phyloP scores from a whole-genome alignment of 2,888 invertebrate species.

The Glyphotaelius pellucidus region DNA sequence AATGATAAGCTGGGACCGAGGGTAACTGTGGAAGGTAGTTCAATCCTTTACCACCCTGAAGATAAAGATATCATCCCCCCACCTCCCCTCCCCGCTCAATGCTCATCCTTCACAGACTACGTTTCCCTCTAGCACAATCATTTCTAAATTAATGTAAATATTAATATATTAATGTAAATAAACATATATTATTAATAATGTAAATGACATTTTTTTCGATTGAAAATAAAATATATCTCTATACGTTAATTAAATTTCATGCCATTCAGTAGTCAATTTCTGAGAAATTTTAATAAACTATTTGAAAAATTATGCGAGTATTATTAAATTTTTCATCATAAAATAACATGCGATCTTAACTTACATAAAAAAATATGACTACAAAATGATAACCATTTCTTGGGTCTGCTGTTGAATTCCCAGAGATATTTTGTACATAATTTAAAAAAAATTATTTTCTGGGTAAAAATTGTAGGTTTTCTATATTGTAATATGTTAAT shows the following conservation, averaged over 20 bases:
- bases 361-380: not conserved
- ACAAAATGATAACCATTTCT: too few relatives aligned
- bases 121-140: conserved; percentile 65
- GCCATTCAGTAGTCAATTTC: conserved; percentile 63
- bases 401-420: too few relatives aligned
- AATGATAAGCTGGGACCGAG: conserved; percentile 65
- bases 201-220: conserved; percentile 44
- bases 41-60: conserved; percentile 63
- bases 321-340: not conserved
- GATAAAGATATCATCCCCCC: conserved; percentile 61
- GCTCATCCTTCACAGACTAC: conserved; percentile 63
- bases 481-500: too few relatives aligned
- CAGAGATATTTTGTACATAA: too few relatives aligned
- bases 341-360: not conserved
- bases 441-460: too few relatives aligned
- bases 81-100: conserved; percentile 60
- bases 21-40: conserved; percentile 64
- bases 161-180: conserved; percentile 52
- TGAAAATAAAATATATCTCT: conserved; percentile 46
- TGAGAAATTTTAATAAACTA: conserved; percentile 61
- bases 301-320: conserved; percentile 46
- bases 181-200: conserved; percentile 39
- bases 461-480: too few relatives aligned
- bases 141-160: conserved; percentile 58
- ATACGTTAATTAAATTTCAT: conserved; percentile 58